Percentiles rank a stretch among this genome's conserved stretches.
phyloP scores from a whole-genome alignment of 2,797 vertebrate genomes.

The Mus minutoides region DNA sequence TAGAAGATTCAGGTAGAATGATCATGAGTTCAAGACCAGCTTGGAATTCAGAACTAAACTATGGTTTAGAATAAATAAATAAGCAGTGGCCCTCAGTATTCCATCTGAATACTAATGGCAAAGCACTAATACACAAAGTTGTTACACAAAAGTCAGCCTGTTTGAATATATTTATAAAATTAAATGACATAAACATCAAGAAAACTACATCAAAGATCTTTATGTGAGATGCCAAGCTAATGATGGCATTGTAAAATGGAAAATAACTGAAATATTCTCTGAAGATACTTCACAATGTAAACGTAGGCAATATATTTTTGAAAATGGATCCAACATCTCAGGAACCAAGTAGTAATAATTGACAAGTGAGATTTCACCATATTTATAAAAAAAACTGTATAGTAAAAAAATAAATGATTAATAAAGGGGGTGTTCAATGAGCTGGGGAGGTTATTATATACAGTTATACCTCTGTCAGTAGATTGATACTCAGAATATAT shows the following conservation, averaged over 20 bases:
- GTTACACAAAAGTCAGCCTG: not conserved
- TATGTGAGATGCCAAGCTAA: not conserved
- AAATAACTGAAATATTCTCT: not conserved
- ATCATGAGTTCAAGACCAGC: not conserved
- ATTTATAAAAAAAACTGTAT: not conserved
- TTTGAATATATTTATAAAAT: not conserved
- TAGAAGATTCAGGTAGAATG: not conserved
- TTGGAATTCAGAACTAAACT: not conserved
- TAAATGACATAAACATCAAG: not conserved
- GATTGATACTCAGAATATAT: not conserved
- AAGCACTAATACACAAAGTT: not conserved
- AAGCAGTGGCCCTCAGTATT: not conserved
- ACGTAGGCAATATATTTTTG: not conserved
- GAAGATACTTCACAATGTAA: not conserved
- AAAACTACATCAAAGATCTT: not conserved
- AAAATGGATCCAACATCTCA: not conserved
- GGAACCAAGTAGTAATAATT: not conserved
- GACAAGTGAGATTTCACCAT: not conserved
- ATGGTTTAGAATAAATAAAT: not conserved
- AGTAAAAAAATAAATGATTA: not conserved
- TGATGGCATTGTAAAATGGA: not conserved
- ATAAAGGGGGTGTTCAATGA: not conserved
- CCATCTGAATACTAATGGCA: not conserved
- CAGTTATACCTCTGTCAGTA: not conserved
- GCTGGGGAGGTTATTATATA: not conserved